Conservation (phyloP, 2,797 vertebrate species). For the Scyliorhinus canicula region DNA sequence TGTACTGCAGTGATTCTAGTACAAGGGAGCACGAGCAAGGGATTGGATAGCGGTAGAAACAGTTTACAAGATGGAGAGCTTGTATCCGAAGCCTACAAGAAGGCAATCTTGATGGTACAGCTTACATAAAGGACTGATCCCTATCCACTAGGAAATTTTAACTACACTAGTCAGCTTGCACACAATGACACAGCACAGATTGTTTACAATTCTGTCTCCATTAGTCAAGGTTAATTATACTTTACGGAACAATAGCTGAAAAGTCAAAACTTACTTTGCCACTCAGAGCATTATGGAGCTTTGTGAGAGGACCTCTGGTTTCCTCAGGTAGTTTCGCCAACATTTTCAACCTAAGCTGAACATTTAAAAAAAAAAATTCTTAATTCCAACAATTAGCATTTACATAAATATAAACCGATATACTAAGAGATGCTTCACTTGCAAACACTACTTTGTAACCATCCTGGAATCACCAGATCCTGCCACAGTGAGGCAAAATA, state of each 20-base stretch:
- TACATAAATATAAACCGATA: background rate
- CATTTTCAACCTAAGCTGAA: conserved; percentile 81
- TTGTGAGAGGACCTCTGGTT: conserved; percentile 71
- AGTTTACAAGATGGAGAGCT: background rate
- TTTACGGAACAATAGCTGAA: background rate
- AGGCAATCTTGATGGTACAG: background rate
- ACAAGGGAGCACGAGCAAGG: background rate
- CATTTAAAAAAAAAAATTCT: background rate
- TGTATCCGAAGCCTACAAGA: background rate
- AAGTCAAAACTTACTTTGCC: conserved; percentile 70
- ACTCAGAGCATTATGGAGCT: conserved; percentile 79
- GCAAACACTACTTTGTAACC: background rate
- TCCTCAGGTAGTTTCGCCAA: conserved; percentile 80
- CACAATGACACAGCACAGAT: background rate
- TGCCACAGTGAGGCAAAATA: background rate
- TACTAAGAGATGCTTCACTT: background rate
- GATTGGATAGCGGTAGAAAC: background rate
- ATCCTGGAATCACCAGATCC: background rate
- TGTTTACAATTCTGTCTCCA: background rate
- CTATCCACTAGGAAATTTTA: background rate
- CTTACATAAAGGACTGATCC: background rate
- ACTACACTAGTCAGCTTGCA: background rate
- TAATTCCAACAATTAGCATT: background rate
- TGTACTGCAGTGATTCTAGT: too few species aligned
- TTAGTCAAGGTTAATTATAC: background rate